These are phyloP conservation scores for Cydia splendana DNA, from an alignment of 1,140 invertebrate species.

Conservation along the genomic window DNA sequence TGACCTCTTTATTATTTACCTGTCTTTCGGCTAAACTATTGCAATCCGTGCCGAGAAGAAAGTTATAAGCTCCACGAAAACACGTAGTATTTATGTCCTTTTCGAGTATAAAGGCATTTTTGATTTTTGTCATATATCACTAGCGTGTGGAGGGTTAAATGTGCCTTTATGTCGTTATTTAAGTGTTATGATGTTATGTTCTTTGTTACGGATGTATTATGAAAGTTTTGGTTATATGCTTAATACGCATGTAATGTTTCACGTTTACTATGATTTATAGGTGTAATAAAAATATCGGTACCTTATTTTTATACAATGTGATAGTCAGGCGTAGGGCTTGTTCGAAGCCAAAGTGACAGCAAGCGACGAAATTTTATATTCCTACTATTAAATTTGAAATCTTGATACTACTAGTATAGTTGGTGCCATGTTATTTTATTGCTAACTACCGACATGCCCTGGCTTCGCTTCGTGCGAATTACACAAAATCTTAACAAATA, in stretches of 20 bases:
- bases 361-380: too few species aligned
- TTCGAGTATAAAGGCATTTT: neutral
- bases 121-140: slow-evolving; percentile 2
- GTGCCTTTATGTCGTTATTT: slow-evolving; percentile 2
- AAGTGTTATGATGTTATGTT: neutral
- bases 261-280: neutral
- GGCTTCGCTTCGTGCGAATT: too few species aligned
- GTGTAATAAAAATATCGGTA: neutral
- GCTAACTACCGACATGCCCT: too few species aligned
- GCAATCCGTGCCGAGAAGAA: neutral
- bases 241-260: neutral
- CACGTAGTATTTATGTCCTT: neutral
- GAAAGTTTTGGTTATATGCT: neutral
- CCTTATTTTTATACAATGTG: neutral
- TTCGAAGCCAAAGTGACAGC: too few species aligned
- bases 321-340: too few species aligned
- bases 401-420: too few species aligned
- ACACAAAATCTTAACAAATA: too few species aligned
- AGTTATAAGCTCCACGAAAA: neutral
- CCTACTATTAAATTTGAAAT: too few species aligned
- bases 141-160: neutral
- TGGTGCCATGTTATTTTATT: too few species aligned
- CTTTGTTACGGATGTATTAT: neutral
- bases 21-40: neutral
- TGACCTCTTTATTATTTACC: neutral